Conservation (phyloP, 2,888 invertebrate species). For the Acanthosepion pharaonis region DNA sequence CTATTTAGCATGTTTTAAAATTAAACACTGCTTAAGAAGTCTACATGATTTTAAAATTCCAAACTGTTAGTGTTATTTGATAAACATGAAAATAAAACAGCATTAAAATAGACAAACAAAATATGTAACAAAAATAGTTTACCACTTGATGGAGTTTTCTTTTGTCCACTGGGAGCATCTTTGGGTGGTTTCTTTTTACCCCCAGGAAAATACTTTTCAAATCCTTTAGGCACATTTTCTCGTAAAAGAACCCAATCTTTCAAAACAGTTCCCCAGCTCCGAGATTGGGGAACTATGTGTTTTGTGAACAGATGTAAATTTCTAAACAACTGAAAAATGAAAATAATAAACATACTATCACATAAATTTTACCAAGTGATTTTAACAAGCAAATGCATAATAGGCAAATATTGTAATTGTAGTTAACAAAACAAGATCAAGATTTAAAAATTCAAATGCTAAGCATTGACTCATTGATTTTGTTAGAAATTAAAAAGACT, state of each 20-base stretch:
- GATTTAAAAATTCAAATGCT: too few species aligned
- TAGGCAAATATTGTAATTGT: too few species aligned
- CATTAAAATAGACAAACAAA: not conserved
- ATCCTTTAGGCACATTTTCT: conserved; percentile 84
- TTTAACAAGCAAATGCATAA: too few species aligned
- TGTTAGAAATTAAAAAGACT: too few species aligned
- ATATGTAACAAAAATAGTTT: not conserved
- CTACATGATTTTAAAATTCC: too few species aligned
- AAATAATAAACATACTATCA: not conserved
- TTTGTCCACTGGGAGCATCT: conserved; percentile 69
- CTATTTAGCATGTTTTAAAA: too few species aligned
- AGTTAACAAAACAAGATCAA: too few species aligned
- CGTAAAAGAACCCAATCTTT: conserved; percentile 56
- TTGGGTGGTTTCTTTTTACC: conserved; percentile 71
- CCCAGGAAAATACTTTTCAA: conserved; percentile 90
- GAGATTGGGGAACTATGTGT: conserved; percentile 48
- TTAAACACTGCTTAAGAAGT: too few species aligned
- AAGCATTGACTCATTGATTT: too few species aligned
- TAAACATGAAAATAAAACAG: too few species aligned
- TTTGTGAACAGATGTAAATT: conserved; percentile 57
- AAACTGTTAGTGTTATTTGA: too few species aligned
- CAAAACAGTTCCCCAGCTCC: conserved; percentile 52
- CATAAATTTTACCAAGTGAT: too few species aligned
- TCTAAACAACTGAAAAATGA: conserved; percentile 55
- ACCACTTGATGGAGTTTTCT: conserved; percentile 58